Percentiles rank a stretch among this genome's conserved stretches.
These are phyloP conservation scores for Typhlichthys subterraneus DNA, from an alignment of 2,797 vertebrate genomes.

Conservation along the genomic window DNA sequence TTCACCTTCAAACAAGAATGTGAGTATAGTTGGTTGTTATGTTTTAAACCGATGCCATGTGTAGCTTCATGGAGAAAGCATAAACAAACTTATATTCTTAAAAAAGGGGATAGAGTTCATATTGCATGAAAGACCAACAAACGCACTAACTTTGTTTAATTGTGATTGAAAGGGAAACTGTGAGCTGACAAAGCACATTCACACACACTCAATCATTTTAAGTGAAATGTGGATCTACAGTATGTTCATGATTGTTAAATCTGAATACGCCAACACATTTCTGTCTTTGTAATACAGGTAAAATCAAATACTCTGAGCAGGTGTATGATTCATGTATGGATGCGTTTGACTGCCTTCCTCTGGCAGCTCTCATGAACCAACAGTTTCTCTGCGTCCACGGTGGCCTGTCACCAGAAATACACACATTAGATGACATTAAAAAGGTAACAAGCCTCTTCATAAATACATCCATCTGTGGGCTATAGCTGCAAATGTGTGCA, in stretches of 20 bases:
- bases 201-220: neutral
- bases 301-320: slow-evolving; percentile 88
- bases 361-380: slow-evolving; percentile 86
- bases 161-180: slow-evolving; percentile 10
- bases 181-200: slow-evolving; percentile 1
- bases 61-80: too few relatives aligned
- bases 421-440: slow-evolving; percentile 86
- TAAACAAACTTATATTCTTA: too few relatives aligned
- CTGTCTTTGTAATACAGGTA: slow-evolving; percentile 70
- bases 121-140: neutral
- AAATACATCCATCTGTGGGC: neutral
- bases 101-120: slow-evolving; percentile 4
- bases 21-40: slow-evolving; percentile 67
- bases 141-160: neutral
- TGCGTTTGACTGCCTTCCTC: slow-evolving; percentile 84
- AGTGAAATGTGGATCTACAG: too few relatives aligned
- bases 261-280: too few relatives aligned
- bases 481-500: too few relatives aligned
- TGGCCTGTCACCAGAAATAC: slow-evolving; percentile 84
- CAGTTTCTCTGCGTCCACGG: slow-evolving; percentile 87
- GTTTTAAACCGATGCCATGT: neutral
- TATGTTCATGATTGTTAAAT: too few relatives aligned
- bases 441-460: slow-evolving; percentile 64
- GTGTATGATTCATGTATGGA: slow-evolving; percentile 87
- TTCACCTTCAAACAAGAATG: slow-evolving; percentile 91